These are phyloP conservation scores for Leptinotarsa peninsularis DNA, from an alignment of 2,888 invertebrate species.

Conservation along the genomic window DNA sequence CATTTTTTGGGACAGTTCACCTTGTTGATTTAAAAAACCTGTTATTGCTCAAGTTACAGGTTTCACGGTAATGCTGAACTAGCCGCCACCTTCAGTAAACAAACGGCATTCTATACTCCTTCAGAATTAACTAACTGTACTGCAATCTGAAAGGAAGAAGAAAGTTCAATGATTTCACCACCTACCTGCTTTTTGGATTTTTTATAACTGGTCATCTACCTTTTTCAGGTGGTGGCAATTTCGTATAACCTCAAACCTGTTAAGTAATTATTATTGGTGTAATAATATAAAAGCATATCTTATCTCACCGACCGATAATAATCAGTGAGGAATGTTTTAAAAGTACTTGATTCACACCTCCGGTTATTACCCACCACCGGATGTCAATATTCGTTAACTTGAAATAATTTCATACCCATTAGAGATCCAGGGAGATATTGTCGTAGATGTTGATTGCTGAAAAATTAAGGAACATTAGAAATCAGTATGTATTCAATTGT, in stretches of 20 bases:
- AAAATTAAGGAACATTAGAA: no score
- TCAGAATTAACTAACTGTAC: background rate
- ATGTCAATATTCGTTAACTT: no score
- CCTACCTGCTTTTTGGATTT: no score
- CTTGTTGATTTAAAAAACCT: background rate
- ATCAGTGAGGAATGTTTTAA: no score
- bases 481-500: no score
- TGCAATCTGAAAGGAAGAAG: background rate
- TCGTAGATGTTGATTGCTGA: no score
- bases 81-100: slow-evolving; percentile 8
- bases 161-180: background rate
- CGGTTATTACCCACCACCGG: no score
- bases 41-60: slow-evolving; percentile 13
- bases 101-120: slow-evolving; percentile 10
- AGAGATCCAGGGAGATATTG: no score
- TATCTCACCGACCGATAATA: background rate
- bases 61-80: background rate
- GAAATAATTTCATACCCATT: no score
- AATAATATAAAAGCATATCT: background rate
- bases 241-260: background rate
- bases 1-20: background rate
- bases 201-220: background rate
- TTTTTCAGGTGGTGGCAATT: background rate
- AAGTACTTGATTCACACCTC: no score
- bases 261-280: background rate